phyloP scores from a whole-genome alignment of 2,888 invertebrate species.

The Fragum sueziense region DNA sequence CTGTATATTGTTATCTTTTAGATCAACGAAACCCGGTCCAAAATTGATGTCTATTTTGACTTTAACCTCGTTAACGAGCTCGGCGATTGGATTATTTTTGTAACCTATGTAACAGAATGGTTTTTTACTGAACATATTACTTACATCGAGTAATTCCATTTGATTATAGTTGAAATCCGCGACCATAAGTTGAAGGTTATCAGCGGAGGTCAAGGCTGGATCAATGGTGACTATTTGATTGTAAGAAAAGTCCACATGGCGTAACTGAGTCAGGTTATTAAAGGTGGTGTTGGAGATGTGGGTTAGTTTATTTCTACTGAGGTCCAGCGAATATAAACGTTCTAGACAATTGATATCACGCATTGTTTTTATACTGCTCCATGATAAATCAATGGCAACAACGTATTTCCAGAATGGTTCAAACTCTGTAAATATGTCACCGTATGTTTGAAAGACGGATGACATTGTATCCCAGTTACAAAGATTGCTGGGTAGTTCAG shows the following conservation, averaged over 20 bases:
- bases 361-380: constrained; percentile 20
- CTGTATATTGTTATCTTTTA: constrained; percentile 31
- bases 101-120: constrained; percentile 43
- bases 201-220: neutral
- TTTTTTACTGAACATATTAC: constrained; percentile 30
- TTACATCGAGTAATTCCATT: constrained; percentile 23
- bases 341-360: constrained; percentile 31
- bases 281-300: constrained; percentile 30
- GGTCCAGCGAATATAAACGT: constrained; percentile 23
- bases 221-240: constrained; percentile 18
- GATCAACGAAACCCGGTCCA: constrained; percentile 35
- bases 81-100: constrained; percentile 33
- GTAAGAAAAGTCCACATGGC: constrained; percentile 2
- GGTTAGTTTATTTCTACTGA: constrained; percentile 17
- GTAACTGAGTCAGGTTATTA: constrained; percentile 16
- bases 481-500: constrained; percentile 40
- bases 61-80: constrained; percentile 24
- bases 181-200: neutral
- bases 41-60: constrained; percentile 30
- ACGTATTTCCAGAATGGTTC: constrained; percentile 16
- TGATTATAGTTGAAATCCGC: neutral
- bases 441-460: constrained; percentile 2
- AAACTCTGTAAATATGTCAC: neutral
- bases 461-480: constrained; percentile 28
- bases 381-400: constrained; percentile 17